phyloP scores from a whole-genome alignment of 2,888 invertebrate genomes.

The Leucoma salicis region DNA sequence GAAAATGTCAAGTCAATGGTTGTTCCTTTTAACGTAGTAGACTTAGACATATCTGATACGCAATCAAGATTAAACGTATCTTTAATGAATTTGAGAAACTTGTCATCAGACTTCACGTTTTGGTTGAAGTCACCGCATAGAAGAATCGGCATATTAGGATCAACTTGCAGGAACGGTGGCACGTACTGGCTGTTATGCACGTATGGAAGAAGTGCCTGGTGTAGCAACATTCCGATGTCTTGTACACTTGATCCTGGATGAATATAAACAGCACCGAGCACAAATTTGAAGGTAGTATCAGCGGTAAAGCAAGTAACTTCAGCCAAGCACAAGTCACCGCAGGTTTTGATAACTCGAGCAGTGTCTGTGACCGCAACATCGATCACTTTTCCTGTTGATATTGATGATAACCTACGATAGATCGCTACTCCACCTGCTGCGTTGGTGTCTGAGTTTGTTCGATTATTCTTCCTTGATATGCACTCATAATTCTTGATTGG shows the following conservation, averaged over 20 bases:
- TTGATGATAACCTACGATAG: slow-evolving; percentile 12
- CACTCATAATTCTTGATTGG: slow-evolving; percentile 23
- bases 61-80: slow-evolving; percentile 30
- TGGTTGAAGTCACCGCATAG: slow-evolving; percentile 28
- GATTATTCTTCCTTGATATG: slow-evolving; percentile 5
- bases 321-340: neutral
- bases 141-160: slow-evolving; percentile 17
- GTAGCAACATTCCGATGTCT: slow-evolving; percentile 22
- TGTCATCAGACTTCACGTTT: slow-evolving; percentile 26
- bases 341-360: slow-evolving; percentile 1
- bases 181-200: slow-evolving; percentile 26
- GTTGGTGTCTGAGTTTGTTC: slow-evolving; percentile 2
- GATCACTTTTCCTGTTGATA: slow-evolving; percentile 7
- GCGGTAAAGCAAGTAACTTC: neutral
- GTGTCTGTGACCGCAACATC: neutral
- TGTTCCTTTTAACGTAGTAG: slow-evolving; percentile 25
- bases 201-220: slow-evolving; percentile 26
- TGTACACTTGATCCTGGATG: slow-evolving; percentile 16
- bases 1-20: slow-evolving; percentile 33
- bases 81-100: slow-evolving; percentile 31
- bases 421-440: slow-evolving; percentile 12
- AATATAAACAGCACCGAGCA: slow-evolving; percentile 30
- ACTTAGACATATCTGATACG: slow-evolving; percentile 24
- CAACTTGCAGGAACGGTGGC: slow-evolving; percentile 21
- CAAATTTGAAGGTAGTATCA: neutral